Percentiles rank a stretch among this genome's conserved stretches.
Conservation (phyloP, 2,797 vertebrate genomes). For the Gymnothorax javanicus region DNA sequence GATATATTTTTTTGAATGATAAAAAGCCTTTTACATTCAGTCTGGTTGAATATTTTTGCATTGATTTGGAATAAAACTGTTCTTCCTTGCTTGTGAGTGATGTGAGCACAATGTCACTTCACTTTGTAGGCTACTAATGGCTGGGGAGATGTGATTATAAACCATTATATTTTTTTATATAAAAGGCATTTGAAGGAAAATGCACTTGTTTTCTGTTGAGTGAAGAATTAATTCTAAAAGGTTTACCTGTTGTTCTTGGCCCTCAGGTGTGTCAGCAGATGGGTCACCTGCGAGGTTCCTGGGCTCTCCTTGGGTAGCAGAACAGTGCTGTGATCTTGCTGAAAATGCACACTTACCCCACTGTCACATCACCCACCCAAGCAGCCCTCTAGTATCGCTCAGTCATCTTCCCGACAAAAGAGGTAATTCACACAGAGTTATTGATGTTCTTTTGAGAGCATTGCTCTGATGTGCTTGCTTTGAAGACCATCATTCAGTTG, state of each 20-base stretch:
- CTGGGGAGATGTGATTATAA: neutral
- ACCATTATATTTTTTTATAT: neutral
- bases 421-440: constrained; percentile 41
- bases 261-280: constrained; percentile 51
- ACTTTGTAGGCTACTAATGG: neutral
- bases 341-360: constrained; percentile 31
- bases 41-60: neutral
- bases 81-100: neutral
- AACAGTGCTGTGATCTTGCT: constrained; percentile 69
- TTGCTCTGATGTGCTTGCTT: neutral
- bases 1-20: neutral
- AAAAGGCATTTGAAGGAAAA: neutral
- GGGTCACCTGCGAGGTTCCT: constrained; percentile 34
- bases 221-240: neutral
- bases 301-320: constrained; percentile 65
- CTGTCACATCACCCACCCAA: constrained; percentile 54
- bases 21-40: neutral
- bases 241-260: neutral
- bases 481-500: neutral
- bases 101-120: neutral
- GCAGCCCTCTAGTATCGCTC: neutral
- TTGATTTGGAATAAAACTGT: neutral
- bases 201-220: neutral
- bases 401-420: constrained; percentile 9
- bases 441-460: neutral